Base-by-base conservation (phyloP, 2,797 vertebrate species). In the Danio aesculapii region DNA sequence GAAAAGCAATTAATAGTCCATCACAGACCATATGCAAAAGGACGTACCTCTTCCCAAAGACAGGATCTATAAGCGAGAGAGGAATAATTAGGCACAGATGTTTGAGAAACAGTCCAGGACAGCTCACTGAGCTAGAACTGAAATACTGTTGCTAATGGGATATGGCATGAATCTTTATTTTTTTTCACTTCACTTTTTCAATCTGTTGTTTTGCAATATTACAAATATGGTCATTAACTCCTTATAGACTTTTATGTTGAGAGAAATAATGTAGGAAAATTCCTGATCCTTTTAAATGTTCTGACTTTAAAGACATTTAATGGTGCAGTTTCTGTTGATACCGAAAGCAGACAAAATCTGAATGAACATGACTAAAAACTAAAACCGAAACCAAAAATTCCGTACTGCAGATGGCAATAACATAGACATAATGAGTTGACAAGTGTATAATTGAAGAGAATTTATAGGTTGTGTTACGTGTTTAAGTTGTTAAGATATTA, bases 31-130 rank as follows among this genome's bases (percentile, higher is more conserved):
- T 90, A 93, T 93, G 92, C 89, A 93, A 92, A 94, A 93, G 85
- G 90, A 87, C 88, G 89, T 87, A 90, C 88, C 87, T 83, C 79
- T 82, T 82, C 53, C 66, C 74, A 85, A 87, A 79, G 82, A 83
- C 89, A 90, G 91, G 90, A 91, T 90, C 90, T 82, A 92, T 93
- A 90, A 92, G 90, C 91, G 88, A 91, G 90, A 84, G 86, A 88
- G 93, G 89, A 77, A 88, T 94, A 94, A 94, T 94, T 92, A 91
- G 89, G 91, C 90, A 92, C 94, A 94, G 94, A 93, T 94, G 93
- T 93, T 93, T 84, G 86, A 87, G 84, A 92, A 92, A 92, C 74
- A 84, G 90, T 91, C 90, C 86, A 90, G 89, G 88, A 91, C 82
- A 88, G 91, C 91, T 93, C 93, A 94, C 84, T 93, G 92, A 92